Evolutionary conservation across 35 echinoderm and acorn worm genomes (phyloP), one percentile per base, ranked within the genome.

Genomic region (Ophioderma brevispina): DNA sequence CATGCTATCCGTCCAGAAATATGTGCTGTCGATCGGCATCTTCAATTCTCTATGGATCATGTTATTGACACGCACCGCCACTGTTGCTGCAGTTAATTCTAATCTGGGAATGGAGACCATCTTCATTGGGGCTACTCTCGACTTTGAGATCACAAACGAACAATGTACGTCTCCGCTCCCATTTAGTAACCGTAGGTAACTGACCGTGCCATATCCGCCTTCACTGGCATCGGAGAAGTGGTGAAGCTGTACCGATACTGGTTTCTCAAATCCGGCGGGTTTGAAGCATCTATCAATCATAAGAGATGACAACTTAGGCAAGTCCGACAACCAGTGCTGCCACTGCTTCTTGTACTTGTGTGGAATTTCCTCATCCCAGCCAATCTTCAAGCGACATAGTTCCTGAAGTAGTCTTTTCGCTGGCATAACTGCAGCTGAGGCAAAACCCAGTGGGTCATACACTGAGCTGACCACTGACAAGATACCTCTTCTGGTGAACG

Each of bases 191-290:
- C 93, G 42, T 49, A 94, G 35, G 50, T 91, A 91, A 0, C 82
- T 39, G 56, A 38, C 33, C 37, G 41, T 70, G 36, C 81, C 55
- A 80, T 94, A 91, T 0, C 93, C 84, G 14, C 8, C 38, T 34
- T 79, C 76, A 36, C 79, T 86, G 21, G 93, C 93, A 82, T 94
- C 93, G 0, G 39, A 42, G 50, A 94, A 94, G 11, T 77, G 75
- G 83, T 94, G 93, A 1, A 94, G 38, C 30, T 94, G 39, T 1
- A 56, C 80, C 0, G n/a, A 33, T 0, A 38, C 36, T 77, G 49
- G 36, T 18, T 81, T 2, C 14, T 46, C 38, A 78, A 64, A 89
- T 81, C 4, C 39, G 77, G 76, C 35, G 14, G 85, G 78, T 31
- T 86, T 87, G 21, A 43, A 76, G 49, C 83, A 86, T 32, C 82